These are phyloP conservation scores for Bellardia bayeri DNA, from an alignment of 2,888 invertebrate species.

Conservation along the genomic window DNA sequence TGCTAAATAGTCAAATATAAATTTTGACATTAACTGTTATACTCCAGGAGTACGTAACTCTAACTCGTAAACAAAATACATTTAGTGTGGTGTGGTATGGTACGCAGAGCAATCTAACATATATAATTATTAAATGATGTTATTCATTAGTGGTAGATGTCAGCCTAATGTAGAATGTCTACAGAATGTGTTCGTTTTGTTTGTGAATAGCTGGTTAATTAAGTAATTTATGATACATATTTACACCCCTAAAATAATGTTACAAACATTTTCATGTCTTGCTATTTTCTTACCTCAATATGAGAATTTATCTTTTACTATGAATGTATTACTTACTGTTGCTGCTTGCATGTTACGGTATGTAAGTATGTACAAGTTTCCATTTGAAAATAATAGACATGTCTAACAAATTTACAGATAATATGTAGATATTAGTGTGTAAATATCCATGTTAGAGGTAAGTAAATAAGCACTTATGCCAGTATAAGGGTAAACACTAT, in stretches of 20 bases:
- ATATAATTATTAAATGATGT: constrained; percentile 57
- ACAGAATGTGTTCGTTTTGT: not conserved
- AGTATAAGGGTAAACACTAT: not conserved
- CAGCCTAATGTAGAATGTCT: constrained; percentile 5
- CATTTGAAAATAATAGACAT: constrained; percentile 20
- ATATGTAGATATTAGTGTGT: constrained; percentile 14
- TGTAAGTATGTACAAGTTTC: not conserved
- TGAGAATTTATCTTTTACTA: constrained; percentile 29
- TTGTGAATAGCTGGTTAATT: constrained; percentile 41
- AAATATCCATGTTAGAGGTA: not conserved
- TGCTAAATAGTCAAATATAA: not conserved
- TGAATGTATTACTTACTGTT: too few relatives aligned
- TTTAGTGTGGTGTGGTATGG: not conserved
- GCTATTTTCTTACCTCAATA: not conserved
- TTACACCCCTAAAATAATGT: constrained; percentile 40
- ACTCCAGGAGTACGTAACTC: not conserved
- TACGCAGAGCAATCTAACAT: not conserved
- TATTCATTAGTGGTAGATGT: constrained; percentile 57
- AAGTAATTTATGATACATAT: constrained; percentile 60
- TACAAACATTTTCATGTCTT: not conserved
- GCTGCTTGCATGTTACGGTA: not conserved
- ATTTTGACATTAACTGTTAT: not conserved
- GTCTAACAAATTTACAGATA: constrained; percentile 37
- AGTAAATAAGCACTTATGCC: not conserved
- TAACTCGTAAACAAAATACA: not conserved